A percentile compares a stretch with the other conserved stretches of the same genome.
These are phyloP conservation scores for Patagioenas fasciata DNA, from an alignment of 2,113 vertebrate genomes.

Conservation along the genomic window DNA sequence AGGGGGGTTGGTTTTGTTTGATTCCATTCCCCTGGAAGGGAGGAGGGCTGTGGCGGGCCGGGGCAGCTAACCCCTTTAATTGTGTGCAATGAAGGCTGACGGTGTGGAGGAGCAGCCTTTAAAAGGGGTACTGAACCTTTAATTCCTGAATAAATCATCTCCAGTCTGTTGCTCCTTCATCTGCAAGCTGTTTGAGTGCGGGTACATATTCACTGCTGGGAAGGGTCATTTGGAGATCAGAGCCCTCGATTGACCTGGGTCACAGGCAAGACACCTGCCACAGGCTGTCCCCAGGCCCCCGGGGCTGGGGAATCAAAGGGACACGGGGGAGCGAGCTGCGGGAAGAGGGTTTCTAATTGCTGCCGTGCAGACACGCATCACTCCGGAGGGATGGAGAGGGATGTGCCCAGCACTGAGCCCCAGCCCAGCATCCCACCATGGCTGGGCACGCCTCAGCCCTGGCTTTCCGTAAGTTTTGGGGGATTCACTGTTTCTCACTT, in stretches of 20 bases:
- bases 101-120: slow-evolving; percentile 30
- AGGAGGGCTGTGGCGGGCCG: neutral
- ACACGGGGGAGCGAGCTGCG: neutral
- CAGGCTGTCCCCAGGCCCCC: neutral
- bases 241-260: slow-evolving; percentile 41
- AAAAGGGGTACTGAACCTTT: slow-evolving; percentile 61
- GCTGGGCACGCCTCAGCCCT: neutral
- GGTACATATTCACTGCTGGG: slow-evolving; percentile 11
- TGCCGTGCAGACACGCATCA: neutral
- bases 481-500: neutral
- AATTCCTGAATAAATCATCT: slow-evolving; percentile 72
- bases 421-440: fast-evolving
- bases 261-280: slow-evolving; percentile 68
- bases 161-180: slow-evolving; percentile 69
- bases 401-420: too few species aligned
- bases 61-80: slow-evolving; percentile 52
- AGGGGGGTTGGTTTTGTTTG: neutral
- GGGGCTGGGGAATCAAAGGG: neutral
- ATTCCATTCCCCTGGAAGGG: slow-evolving; percentile 31
- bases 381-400: neutral
- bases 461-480: fast-evolving
- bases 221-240: slow-evolving; percentile 61
- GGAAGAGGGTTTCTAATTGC: neutral
- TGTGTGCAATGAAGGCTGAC: slow-evolving; percentile 71
- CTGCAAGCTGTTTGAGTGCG: slow-evolving; percentile 64